Evolutionary conservation across 1,140 invertebrate genomes (phyloP), one percentile per base, ranked within the genome.

Genomic region (Cydia strobilella): DNA sequence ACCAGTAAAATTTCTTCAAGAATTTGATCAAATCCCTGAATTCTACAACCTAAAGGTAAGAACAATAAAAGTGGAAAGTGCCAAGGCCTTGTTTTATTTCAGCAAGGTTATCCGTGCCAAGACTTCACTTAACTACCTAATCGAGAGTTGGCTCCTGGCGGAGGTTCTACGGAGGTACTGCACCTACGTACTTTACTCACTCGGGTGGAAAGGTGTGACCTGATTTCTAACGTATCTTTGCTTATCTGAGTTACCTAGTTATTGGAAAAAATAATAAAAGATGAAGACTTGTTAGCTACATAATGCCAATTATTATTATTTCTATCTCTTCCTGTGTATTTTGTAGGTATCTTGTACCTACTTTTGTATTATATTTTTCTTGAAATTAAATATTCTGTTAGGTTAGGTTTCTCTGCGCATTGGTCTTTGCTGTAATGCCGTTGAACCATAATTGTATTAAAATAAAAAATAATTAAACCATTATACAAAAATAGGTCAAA

Each of bases 101-200:
- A 23, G 54, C 20, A 59, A 59, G 54, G 54, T 59, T 59, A 23
- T 2, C 54, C 20, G 54, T 59, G 54, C 54, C 54, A 59, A 59
- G 54, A 51, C n/a, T 51, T 59, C n/a, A 12, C 45, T 48, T 48
- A 48, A 9, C 54, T 59, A n/a, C 20, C 18, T 20, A n/a, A 10
- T 12, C 54, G 54, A 20, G 54, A 20, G 54, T 59, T 59, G 20
- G 54, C 54, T 59, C 9, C n/a, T 51, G 13, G 4, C 48, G 4
- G 7, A n/a, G n/a, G 48, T 51, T 45, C 42, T 51, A 51, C 6
- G 18, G 48, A 18, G 48, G n/a, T 51, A 51, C n/a, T n/a, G n/a
- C n/a, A n/a, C n/a, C n/a, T n/a, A 51, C 0, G 51, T 7, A 20
- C 51, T 54, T 51, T 54, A 54, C 42, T 15, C 42, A 45, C 3